These are phyloP conservation scores for Ectropis crepuscularia DNA, from an alignment of 2,888 invertebrate species.

Conservation along the genomic window DNA sequence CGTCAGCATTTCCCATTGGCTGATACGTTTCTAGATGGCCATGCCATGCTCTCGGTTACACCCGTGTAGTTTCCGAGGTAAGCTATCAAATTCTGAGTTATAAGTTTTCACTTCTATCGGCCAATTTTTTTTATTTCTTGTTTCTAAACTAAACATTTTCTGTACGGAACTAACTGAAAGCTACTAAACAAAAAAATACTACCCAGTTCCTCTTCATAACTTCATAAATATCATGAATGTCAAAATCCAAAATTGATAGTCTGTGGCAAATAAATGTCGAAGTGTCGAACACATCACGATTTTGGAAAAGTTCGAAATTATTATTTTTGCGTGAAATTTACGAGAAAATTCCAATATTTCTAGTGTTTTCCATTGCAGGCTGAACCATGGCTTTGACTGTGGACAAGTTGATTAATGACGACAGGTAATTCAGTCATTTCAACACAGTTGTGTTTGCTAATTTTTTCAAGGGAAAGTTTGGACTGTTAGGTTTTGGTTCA, in stretches of 20 bases:
- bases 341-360: conserved; percentile 30
- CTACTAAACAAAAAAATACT: no score
- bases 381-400: conserved; percentile 70
- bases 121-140: no score
- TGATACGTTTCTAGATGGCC: no score
- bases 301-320: conserved; percentile 59
- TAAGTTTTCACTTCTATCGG: no score
- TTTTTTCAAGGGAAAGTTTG: conserved; percentile 68
- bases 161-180: no score
- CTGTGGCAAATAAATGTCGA: conserved; percentile 22
- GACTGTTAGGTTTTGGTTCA: conserved; percentile 11
- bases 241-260: conserved; percentile 12
- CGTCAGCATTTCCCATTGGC: no score
- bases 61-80: no score
- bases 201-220: no score
- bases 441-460: conserved; percentile 45
- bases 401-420: conserved; percentile 76
- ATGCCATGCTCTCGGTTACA: no score
- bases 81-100: no score
- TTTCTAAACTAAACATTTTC: no score
- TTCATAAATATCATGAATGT: background rate
- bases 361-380: conserved; percentile 27
- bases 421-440: conserved; percentile 63
- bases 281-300: conserved; percentile 54
- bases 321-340: conserved; percentile 47